Evolutionary conservation across 2,113 vertebrate genomes (phyloP).

Genomic region (Anolis sagrei): DNA sequence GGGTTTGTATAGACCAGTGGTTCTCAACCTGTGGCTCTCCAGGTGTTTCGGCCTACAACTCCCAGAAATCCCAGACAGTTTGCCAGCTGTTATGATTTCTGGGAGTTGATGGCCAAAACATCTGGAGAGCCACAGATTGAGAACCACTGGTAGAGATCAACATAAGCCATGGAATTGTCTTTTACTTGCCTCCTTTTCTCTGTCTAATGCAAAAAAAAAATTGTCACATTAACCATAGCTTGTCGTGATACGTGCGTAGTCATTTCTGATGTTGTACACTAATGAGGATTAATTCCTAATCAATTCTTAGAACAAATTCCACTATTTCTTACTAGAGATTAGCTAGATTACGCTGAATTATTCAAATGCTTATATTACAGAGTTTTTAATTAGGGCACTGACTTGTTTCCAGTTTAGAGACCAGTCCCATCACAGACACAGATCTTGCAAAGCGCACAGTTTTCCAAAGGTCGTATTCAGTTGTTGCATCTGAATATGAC

Average conservation of each 20-base stretch:
- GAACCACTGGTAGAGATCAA: too few species aligned
- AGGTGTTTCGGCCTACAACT: too few species aligned
- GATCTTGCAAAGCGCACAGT: conserved; percentile 96
- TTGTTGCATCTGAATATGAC: conserved; percentile 98
- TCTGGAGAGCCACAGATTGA: too few species aligned
- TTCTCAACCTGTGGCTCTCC: too few species aligned
- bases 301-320: background rate
- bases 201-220: background rate
- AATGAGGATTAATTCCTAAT: background rate
- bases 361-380: background rate
- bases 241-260: background rate
- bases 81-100: too few species aligned
- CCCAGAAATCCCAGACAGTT: too few species aligned
- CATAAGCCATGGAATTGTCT: too few species aligned
- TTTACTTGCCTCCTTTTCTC: background rate
- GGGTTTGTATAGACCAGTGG: too few species aligned
- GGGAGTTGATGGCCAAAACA: too few species aligned
- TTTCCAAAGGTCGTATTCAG: conserved; percentile 97
- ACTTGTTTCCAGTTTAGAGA: conserved; percentile 86
- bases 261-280: background rate
- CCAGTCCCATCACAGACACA: conserved; percentile 96
- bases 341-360: background rate
- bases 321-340: background rate
- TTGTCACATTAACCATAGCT: too few species aligned
- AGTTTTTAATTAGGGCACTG: background rate